phyloP scores from a whole-genome alignment of 2,888 invertebrate genomes.

The Drosophila emarginata region DNA sequence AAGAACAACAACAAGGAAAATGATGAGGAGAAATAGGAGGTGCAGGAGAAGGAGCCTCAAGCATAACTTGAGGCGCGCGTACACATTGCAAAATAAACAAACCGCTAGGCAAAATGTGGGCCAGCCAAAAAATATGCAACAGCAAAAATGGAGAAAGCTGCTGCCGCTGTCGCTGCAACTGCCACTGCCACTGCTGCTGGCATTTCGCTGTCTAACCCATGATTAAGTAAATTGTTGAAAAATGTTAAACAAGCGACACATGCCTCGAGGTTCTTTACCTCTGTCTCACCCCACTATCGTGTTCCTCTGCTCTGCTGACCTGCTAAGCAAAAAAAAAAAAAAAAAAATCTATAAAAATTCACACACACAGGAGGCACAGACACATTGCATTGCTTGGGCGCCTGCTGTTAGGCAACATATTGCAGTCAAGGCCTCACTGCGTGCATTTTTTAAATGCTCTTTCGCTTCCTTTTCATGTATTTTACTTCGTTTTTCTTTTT shows the following conservation, averaged over 20 bases:
- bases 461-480: conserved; percentile 61
- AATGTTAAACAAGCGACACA: conserved; percentile 68
- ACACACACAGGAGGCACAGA: conserved; percentile 18
- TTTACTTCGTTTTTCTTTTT: conserved; percentile 2
- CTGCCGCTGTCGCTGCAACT: background rate
- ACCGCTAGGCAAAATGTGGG: conserved; percentile 60
- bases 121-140: conserved; percentile 44
- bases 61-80: conserved; percentile 61
- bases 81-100: conserved; percentile 35
- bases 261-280: conserved; percentile 8
- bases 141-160: conserved; percentile 6
- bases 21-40: background rate
- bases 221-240: conserved; percentile 77
- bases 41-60: background rate
- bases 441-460: conserved; percentile 74
- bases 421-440: conserved; percentile 77
- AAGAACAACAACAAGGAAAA: conserved; percentile 24
- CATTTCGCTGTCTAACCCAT: conserved; percentile 54
- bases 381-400: conserved; percentile 23
- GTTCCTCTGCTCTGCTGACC: conserved; percentile 56
- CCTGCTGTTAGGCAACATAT: conserved; percentile 73
- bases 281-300: background rate
- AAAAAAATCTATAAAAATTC: conserved; percentile 71
- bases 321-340: conserved; percentile 30
- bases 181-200: conserved; percentile 17